Conservation (phyloP, 2,113 vertebrate species). For the Physeter macrocephalus region DNA sequence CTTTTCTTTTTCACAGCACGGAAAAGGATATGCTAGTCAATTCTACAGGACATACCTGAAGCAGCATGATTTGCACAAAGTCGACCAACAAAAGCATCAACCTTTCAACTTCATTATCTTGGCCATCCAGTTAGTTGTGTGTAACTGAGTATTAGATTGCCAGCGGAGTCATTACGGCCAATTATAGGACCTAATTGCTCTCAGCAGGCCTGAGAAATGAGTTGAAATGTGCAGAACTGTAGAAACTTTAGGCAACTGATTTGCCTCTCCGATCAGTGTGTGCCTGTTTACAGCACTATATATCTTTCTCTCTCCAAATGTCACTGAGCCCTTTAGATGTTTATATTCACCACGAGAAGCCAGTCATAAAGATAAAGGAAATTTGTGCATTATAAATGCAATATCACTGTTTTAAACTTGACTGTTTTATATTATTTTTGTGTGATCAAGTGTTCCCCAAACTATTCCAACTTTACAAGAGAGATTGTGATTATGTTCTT, state of each 20-base stretch:
- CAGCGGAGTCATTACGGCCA: conserved; percentile 84
- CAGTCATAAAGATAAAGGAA: conserved; percentile 93
- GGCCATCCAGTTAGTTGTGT: conserved; percentile 87
- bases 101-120: conserved; percentile 93
- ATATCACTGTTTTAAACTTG: conserved; percentile 97
- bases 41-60: conserved; percentile 95
- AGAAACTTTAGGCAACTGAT: conserved; percentile 82
- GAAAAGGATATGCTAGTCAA: conserved; percentile 99
- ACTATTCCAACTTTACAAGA: conserved; percentile 92
- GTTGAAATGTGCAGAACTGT: conserved; percentile 89
- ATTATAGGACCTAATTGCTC: conserved; percentile 87
- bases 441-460: conserved; percentile 93
- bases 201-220: conserved; percentile 98
- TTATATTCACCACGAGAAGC: conserved; percentile 93
- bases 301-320: conserved; percentile 91
- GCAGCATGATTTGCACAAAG: conserved; percentile 99
- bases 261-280: conserved; percentile 91
- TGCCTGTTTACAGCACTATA: conserved; percentile 99
- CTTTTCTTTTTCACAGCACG: conserved; percentile 89
- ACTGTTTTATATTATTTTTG: conserved; percentile 98
- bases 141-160: conserved; percentile 84
- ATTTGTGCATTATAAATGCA: conserved; percentile 98
- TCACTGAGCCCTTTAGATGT: conserved; percentile 97
- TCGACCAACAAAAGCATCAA: conserved; percentile 91
- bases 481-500: conserved; percentile 88